Evolutionary conservation across 2,888 invertebrate species (phyloP), one percentile per base, ranked within the genome.

Genomic region (Sussaba pulchella): DNA sequence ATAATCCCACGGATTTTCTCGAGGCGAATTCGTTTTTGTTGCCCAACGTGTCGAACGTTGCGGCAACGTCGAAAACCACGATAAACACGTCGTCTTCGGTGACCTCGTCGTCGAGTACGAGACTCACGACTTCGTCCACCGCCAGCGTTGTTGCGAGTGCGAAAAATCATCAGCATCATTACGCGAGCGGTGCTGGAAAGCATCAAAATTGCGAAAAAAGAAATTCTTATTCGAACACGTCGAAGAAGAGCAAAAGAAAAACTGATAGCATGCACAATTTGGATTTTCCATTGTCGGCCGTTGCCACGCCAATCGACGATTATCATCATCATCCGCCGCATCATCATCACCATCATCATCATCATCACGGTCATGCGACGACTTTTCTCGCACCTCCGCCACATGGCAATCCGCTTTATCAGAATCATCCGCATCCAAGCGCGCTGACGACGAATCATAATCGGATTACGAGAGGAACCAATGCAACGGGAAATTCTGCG

Each of bases 201-300:
- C 89, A 89, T 77, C 91, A 90, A 36, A 91, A 88, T 66, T 92
- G 90, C 54, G 92, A 92, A 54, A 92, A 92, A 73, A 84, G 91
- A 2, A 82, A 80, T 70, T 85, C 87, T 2, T 92, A 90, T 26
- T 63, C 88, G 0, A 84, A 86, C 0, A 82, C 86, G 2, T 80
- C 88, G 39, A 92, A 92, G 73, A 92, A 92, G 52, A 90, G 89
- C 21, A 92, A 92, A 75, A 84, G 90, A 19, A 92, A 90, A 63
- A 74, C 79, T 6, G 82, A 88, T n/a, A 75, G 86, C 5, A 87
- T 88, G 82, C 92, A 92, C 67, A 92, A 91, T 66, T 83, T 91
- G 21, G 92, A 92, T 12, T 91, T 92, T 63, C 88, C 92, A 0
- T 67, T 92, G 6, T 87, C 91, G 0, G 88, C 90, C 2, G 89